These are phyloP conservation scores for Brachionichthys hirsutus DNA, from an alignment of 2,113 vertebrate genomes.

Conservation along the genomic window DNA sequence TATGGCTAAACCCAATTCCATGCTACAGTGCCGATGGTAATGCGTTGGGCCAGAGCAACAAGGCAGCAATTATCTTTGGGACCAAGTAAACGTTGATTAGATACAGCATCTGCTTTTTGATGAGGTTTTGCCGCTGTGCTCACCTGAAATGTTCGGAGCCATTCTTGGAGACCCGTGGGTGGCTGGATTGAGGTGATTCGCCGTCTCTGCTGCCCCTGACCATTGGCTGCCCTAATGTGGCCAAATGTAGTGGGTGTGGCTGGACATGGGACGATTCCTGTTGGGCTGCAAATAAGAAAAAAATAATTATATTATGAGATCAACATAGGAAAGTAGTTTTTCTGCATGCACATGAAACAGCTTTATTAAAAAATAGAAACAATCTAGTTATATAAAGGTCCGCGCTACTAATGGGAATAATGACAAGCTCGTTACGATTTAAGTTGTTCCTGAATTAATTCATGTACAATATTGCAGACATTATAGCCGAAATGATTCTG, in stretches of 20 bases:
- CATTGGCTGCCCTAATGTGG: constrained; percentile 94
- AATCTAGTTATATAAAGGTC: constrained; percentile 2
- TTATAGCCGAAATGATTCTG: constrained; percentile 1
- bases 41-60: constrained; percentile 59
- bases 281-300: constrained; percentile 77
- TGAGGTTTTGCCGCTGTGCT: constrained; percentile 48
- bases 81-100: constrained; percentile 64
- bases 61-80: constrained; percentile 66
- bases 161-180: constrained; percentile 95
- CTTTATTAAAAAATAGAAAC: background rate
- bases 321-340: background rate
- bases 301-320: constrained; percentile 1
- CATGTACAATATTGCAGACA: background rate
- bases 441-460: background rate
- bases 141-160: constrained; percentile 99
- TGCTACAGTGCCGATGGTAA: constrained; percentile 64
- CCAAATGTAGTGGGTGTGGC: constrained; percentile 97
- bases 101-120: constrained; percentile 65
- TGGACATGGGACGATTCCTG: constrained; percentile 95
- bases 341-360: background rate
- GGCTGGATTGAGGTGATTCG: constrained; percentile 96
- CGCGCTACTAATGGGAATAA: constrained; percentile 1
- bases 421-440: background rate
- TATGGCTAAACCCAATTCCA: constrained; percentile 65
- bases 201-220: constrained; percentile 94